Percentiles rank a stretch among this genome's conserved stretches.
These are phyloP conservation scores for Biston stratarius DNA, from an alignment of 2,888 invertebrate genomes.

Conservation along the genomic window DNA sequence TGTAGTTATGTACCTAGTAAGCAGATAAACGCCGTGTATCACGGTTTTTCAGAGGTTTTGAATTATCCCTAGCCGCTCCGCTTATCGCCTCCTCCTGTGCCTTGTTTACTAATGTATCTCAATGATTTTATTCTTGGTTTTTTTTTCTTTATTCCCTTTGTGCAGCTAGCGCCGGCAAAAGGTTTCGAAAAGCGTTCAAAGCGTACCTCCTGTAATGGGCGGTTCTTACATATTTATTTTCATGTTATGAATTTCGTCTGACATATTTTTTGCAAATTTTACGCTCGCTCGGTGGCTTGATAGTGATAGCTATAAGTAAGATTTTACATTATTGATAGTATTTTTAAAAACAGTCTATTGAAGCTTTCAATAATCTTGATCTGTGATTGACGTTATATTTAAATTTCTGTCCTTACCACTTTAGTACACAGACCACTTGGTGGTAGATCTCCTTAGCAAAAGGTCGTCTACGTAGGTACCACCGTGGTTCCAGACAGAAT, in stretches of 20 bases:
- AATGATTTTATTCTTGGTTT: constrained; percentile 70
- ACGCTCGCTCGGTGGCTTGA: constrained; percentile 77
- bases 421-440: too few relatives aligned
- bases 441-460: too few relatives aligned
- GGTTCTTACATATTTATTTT: constrained; percentile 85
- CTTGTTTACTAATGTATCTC: constrained; percentile 53
- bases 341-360: too few relatives aligned
- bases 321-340: not conserved
- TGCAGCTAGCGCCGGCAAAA: constrained; percentile 83
- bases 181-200: constrained; percentile 78
- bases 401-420: too few relatives aligned
- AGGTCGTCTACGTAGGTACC: too few relatives aligned
- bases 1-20: too few relatives aligned
- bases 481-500: too few relatives aligned
- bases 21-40: too few relatives aligned
- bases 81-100: constrained; percentile 40
- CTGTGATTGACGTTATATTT: too few relatives aligned
- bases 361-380: too few relatives aligned
- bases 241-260: constrained; percentile 82
- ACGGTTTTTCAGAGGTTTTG: not conserved
- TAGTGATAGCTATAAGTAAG: not conserved
- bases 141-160: constrained; percentile 82
- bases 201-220: constrained; percentile 77
- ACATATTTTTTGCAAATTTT: constrained; percentile 77
- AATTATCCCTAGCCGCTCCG: not conserved